A percentile compares a stretch with the other conserved stretches of the same genome.
Conservation (phyloP, 2,113 vertebrate species). For the Monarcha castaneiventris region DNA sequence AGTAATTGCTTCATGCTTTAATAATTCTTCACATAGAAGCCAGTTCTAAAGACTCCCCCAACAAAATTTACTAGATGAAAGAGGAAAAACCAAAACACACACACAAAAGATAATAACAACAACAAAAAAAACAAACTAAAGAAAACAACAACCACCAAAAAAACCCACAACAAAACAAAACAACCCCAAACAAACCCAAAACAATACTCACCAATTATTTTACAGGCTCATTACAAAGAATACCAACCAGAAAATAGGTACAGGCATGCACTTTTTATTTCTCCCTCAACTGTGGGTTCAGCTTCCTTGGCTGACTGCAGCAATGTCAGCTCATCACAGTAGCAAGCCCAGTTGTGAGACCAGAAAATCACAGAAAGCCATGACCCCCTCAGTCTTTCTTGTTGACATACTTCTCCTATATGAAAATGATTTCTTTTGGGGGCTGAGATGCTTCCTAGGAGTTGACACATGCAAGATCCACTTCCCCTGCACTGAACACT, state of each 20-base stretch:
- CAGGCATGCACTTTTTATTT: background rate
- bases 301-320: background rate
- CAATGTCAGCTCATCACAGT: background rate
- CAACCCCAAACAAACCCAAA: fast-evolving
- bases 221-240: background rate
- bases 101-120: background rate
- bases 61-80: background rate
- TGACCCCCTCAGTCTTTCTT: background rate
- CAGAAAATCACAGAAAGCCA: background rate
- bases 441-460: background rate
- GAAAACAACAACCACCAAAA: background rate
- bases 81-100: background rate
- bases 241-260: background rate
- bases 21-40: background rate
- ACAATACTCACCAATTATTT: background rate
- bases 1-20: background rate
- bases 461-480: background rate
- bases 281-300: background rate
- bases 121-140: background rate
- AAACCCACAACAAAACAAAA: fast-evolving
- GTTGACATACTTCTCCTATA: background rate
- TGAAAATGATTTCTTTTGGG: background rate
- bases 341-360: background rate
- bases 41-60: background rate
- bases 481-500: background rate